Conservation (phyloP, 2,888 invertebrate genomes). For the Willowsia nigromaculata region DNA sequence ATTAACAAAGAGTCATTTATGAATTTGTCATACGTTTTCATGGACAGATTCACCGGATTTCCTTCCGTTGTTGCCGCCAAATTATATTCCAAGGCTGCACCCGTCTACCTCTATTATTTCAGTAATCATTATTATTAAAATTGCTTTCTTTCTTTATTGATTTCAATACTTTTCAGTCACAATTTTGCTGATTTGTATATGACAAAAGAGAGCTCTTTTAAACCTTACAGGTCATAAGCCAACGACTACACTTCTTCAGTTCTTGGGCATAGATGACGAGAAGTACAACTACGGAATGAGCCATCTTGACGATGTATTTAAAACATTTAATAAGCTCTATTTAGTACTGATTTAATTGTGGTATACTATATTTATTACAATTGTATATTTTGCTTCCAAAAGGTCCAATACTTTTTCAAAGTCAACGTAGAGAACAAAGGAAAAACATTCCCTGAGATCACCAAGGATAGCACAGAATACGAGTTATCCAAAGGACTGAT, state of each 20-base stretch:
- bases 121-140: too few species aligned
- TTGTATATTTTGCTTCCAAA: too few species aligned
- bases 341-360: too few species aligned
- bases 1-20: constrained; percentile 16
- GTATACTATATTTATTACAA: too few species aligned
- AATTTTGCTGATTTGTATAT: too few species aligned
- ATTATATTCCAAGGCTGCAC: constrained; percentile 58
- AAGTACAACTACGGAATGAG: constrained; percentile 55
- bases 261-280: constrained; percentile 36
- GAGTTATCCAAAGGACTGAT: constrained; percentile 61
- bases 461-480: constrained; percentile 58
- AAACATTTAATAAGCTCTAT: too few species aligned
- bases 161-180: too few species aligned
- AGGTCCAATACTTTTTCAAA: constrained; percentile 67
- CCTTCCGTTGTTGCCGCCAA: constrained; percentile 27
- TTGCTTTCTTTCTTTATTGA: too few species aligned
- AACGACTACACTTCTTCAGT: constrained; percentile 45
- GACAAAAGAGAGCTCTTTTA: too few species aligned
- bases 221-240: too few species aligned
- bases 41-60: constrained; percentile 63
- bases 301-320: constrained; percentile 72
- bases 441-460: constrained; percentile 62
- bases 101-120: constrained; percentile 66
- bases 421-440: background rate
- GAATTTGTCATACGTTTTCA: constrained; percentile 50